Percentiles rank a stretch among this genome's conserved stretches.
Evolutionary conservation across 2,113 vertebrate species (phyloP).

Genomic region (Bagarius yarrelli): DNA sequence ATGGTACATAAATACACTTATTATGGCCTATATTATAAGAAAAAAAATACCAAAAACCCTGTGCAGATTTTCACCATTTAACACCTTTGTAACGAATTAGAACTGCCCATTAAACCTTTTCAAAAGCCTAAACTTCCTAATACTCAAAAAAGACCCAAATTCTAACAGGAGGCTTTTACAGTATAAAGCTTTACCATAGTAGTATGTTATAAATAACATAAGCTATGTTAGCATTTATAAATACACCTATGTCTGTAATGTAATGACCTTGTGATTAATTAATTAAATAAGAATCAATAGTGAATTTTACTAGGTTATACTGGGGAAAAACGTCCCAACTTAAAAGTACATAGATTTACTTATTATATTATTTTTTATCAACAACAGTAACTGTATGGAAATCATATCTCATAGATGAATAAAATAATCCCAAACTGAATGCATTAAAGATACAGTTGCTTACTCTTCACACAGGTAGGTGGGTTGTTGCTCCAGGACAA

Average conservation of each 20-base stretch:
- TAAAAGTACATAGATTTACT: background rate
- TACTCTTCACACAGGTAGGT: slow-evolving; percentile 86
- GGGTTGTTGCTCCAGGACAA: slow-evolving; percentile 88
- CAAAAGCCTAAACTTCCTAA: background rate
- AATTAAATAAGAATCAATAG: background rate
- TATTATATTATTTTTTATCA: background rate
- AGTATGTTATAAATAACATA: no score
- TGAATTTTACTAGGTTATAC: background rate
- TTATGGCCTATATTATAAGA: no score
- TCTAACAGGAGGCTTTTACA: background rate
- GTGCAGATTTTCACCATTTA: background rate
- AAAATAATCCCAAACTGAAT: background rate
- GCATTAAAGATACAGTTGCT: slow-evolving; percentile 43
- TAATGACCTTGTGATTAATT: background rate
- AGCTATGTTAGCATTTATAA: no score
- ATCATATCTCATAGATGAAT: background rate
- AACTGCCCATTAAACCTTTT: background rate
- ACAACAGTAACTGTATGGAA: background rate
- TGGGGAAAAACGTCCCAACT: background rate
- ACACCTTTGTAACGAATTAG: background rate
- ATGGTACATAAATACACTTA: no score
- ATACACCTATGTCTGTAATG: background rate
- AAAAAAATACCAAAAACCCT: no score
- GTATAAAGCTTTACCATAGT: no score
- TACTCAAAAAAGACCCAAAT: background rate